Evolutionary conservation across 2,888 invertebrate species (phyloP), one percentile per base, ranked within the genome.

Genomic region (Lypha dubia): DNA sequence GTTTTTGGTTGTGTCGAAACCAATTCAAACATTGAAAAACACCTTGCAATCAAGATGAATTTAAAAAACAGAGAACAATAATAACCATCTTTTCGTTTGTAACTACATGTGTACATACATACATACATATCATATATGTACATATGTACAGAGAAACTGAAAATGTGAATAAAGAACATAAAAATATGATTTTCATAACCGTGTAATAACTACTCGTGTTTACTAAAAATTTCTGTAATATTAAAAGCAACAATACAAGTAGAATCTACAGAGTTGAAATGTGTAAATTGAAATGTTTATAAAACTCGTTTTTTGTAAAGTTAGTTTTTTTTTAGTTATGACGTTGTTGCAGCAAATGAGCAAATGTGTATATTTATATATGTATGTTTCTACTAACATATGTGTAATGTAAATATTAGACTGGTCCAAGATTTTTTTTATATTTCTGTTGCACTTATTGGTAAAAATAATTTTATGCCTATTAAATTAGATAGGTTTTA

Each of bases 11-110:
- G 70, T 73, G 65, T 46, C 49, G 51, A 68, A 71, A 65, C 65
- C 74, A 35, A 76, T 63, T 75, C 75, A 80, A 68, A 58, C 80
- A 84, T 80, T 84, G 79, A 80, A 71, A 83, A 84, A 84, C 84
- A 84, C 84, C 84, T 84, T 84, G 84, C 84, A 68, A 41, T 71
- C 53, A 49, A 28, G 51, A 44, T 41, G 46, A 28, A 65, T 22
- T 13, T 24, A 71, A 11, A 53, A 4, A 74, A 49, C n/a, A 46
- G 22, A 22, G 44, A 82, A 71, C 15, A 71, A 71, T 24, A 60
- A 53, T 28, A 62, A 68, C 15, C 41, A 11, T 24, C 0, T 28
- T 24, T 76, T n/a, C n/a, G 56, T 71, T 15, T 11, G 24, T 41
- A 67, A 73, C 56, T 71, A n/a, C n/a, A n/a, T n/a, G n/a, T n/a